Evolutionary conservation across 2,113 vertebrate species (phyloP).

Genomic region (Dicerorhinus sumatrensis): DNA sequence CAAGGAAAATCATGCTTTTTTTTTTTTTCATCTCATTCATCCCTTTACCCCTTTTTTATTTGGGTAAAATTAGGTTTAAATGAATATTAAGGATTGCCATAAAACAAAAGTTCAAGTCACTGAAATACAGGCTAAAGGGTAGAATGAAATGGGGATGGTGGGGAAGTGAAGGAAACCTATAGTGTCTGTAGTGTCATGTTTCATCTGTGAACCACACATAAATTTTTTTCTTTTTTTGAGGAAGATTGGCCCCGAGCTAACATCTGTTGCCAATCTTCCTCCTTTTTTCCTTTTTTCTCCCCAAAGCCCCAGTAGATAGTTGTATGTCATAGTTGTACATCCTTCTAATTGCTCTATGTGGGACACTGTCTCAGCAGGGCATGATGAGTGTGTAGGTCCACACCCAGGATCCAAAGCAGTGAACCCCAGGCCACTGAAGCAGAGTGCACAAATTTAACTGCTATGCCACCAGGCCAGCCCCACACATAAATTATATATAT

Average conservation of each 20-base stretch:
- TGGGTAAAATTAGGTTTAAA: neutral
- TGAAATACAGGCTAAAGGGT: neutral
- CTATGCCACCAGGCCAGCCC: no score
- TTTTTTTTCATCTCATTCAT: neutral
- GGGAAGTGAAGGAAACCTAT: neutral
- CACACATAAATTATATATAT: neutral
- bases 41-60: neutral
- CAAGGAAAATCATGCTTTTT: neutral
- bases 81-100: neutral
- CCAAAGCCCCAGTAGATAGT: no score
- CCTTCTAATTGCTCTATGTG: no score
- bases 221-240: neutral
- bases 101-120: slow-evolving; percentile 30
- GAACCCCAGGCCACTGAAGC: no score
- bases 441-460: no score
- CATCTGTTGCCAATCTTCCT: no score
- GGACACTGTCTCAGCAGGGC: no score
- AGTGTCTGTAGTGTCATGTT: neutral
- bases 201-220: neutral
- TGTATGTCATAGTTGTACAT: no score
- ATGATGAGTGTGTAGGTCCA: no score
- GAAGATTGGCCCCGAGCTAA: no score
- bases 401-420: no score
- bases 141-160: neutral
- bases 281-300: no score